Evolutionary conservation across 2,113 vertebrate genomes (phyloP).

Genomic region (Ictalurus furcatus): DNA sequence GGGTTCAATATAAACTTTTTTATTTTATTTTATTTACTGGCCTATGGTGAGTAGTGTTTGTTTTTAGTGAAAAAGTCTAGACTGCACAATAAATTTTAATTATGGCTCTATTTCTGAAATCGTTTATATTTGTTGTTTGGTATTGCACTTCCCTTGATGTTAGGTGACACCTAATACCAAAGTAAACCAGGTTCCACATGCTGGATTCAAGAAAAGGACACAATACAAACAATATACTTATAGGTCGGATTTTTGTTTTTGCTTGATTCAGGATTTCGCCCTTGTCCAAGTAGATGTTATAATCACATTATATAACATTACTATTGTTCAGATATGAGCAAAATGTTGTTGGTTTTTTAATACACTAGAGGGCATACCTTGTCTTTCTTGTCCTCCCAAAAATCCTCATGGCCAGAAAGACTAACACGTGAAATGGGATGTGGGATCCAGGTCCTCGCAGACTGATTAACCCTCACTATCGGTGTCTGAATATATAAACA

Average conservation of each 20-base stretch:
- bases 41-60: no score
- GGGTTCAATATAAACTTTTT: neutral
- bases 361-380: conserved; percentile 50
- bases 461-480: conserved; percentile 41
- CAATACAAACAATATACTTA: neutral
- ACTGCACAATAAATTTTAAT: neutral
- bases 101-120: neutral
- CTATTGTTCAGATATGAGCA: neutral
- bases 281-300: neutral
- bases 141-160: neutral
- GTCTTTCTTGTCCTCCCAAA: conserved; percentile 51
- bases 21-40: neutral
- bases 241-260: neutral
- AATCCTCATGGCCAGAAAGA: conserved; percentile 56
- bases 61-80: neutral
- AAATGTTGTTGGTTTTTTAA: neutral
- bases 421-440: conserved; percentile 39
- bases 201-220: neutral
- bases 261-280: neutral
- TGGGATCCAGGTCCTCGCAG: conserved; percentile 51
- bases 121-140: neutral
- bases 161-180: neutral
- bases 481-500: conserved; percentile 27
- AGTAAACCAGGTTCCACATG: neutral
- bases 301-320: neutral